Evolutionary conservation across 64 coral and sea anemone genomes (phyloP).

Genomic region (Pocillopora damicornis): DNA sequence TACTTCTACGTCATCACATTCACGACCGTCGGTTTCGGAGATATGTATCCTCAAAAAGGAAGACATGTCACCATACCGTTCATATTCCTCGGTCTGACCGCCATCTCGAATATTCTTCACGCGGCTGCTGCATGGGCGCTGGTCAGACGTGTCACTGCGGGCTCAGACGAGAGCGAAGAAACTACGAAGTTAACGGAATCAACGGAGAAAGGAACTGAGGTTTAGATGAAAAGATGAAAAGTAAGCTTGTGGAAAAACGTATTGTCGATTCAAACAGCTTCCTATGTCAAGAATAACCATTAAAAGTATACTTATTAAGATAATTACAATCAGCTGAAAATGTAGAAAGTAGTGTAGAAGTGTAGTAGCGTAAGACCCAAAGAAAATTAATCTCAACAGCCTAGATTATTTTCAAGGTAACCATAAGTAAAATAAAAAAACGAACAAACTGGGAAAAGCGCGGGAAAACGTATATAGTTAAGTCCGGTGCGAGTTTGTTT

Average conservation of each 20-base stretch:
- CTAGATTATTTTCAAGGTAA: too few species aligned
- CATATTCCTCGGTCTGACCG: slow-evolving; percentile 17
- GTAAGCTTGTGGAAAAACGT: too few species aligned
- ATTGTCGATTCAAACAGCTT: too few species aligned
- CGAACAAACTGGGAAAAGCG: too few species aligned
- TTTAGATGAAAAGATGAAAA: background rate
- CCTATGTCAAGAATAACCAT: too few species aligned
- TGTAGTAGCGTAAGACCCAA: background rate
- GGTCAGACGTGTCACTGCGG: slow-evolving; percentile 12
- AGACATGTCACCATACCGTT: slow-evolving; percentile 4
- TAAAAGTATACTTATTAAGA: too few species aligned
- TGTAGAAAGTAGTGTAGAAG: background rate
- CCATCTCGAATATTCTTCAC: slow-evolving; percentile 24
- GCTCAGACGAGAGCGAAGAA: background rate
- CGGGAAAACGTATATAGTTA: too few species aligned
- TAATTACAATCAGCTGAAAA: too few species aligned
- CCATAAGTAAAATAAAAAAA: too few species aligned
- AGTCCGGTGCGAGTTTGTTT: too few species aligned
- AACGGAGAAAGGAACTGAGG: background rate
- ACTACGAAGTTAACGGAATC: background rate
- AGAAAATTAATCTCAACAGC: too few species aligned
- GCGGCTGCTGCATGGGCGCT: slow-evolving; percentile 16
- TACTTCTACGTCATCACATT: slow-evolving; percentile 46
- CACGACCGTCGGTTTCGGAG: slow-evolving; percentile 51
- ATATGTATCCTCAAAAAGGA: slow-evolving; percentile 4